Conservation (phyloP, 53 echinoderm and acorn worm species). For the Echinarachnius parma region DNA sequence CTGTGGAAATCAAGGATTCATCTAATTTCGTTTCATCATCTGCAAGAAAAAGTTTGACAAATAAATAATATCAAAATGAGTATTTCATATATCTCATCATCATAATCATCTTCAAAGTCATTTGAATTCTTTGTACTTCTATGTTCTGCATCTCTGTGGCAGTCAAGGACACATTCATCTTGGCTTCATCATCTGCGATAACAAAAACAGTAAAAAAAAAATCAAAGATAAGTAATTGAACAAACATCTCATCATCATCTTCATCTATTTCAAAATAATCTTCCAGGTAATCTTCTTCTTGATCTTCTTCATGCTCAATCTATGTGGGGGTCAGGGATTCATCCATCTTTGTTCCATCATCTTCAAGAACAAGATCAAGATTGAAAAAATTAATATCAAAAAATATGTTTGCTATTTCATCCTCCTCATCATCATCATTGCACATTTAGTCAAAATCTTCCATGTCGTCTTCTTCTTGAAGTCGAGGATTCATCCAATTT, state of each 20-base stretch:
- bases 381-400: too few relatives aligned
- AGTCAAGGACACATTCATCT: background rate
- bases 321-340: background rate
- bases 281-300: background rate
- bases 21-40: too few relatives aligned
- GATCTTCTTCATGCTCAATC: background rate
- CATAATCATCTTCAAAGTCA: background rate
- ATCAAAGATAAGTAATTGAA: too few relatives aligned
- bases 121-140: background rate
- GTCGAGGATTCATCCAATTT: too few relatives aligned
- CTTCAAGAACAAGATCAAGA: background rate
- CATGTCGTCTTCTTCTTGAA: background rate
- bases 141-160: background rate
- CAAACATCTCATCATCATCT: background rate
- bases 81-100: background rate
- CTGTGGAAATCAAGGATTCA: too few relatives aligned
- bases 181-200: background rate
- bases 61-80: too few relatives aligned
- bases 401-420: too few relatives aligned
- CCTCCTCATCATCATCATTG: background rate
- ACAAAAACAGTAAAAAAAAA: background rate
- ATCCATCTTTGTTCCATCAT: constrained; percentile 3
- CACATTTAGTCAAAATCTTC: background rate
- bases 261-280: background rate
- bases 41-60: too few relatives aligned